Base-by-base conservation (phyloP, 2,113 vertebrate genomes). In the Nothoprocta pentlandii region DNA sequence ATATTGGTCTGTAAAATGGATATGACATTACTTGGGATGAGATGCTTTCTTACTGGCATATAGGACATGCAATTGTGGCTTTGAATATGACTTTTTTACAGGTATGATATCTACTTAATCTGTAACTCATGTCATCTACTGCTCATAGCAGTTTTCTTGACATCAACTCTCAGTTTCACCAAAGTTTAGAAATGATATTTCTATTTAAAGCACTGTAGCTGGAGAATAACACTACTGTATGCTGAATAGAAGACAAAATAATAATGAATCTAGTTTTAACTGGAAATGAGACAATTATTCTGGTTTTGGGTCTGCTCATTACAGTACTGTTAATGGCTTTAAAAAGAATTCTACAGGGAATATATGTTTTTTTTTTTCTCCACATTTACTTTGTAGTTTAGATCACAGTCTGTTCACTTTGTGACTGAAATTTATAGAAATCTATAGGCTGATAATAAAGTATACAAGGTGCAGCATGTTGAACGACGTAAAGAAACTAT, bases 41-140 rank as follows among this genome's bases (percentile, higher is more conserved):
- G 76, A 47, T 75, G 20, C 73, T 94, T 97, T 94, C 92, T 85
- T 82, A 76, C 74, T 94, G 92, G 85, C 59, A 44, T 77, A 75
- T 74, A 25, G 81, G 51, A 75, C 59, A 69, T 68, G 23, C 66
- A 91, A 81, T 87, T 96, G 78, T 80, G 74, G 12, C 64, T 94
- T 95, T 94, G 80, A 95, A 51, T 87, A 88, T n/a, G 75, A 47
- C 21, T 89, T 95, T 91, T 51, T 92, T 62, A 67, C 53, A 70
- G 42, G 85, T 95, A 59, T 94, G 61, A 14, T 82, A 80, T 54
- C n/a, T 92, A 67, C 34, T 92, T 92, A 51, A 80, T 81, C 78
- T 56, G 74, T 80, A 71, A 90, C 75, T 59, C 75, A 36, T 80
- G 28, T 80, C 53, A 84, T 20, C 69, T 76, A 51, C 36, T 15